Percentiles rank a stretch among this genome's conserved stretches.
Conservation (phyloP, 2,113 vertebrate species). For the Sapayoa aenigma region DNA sequence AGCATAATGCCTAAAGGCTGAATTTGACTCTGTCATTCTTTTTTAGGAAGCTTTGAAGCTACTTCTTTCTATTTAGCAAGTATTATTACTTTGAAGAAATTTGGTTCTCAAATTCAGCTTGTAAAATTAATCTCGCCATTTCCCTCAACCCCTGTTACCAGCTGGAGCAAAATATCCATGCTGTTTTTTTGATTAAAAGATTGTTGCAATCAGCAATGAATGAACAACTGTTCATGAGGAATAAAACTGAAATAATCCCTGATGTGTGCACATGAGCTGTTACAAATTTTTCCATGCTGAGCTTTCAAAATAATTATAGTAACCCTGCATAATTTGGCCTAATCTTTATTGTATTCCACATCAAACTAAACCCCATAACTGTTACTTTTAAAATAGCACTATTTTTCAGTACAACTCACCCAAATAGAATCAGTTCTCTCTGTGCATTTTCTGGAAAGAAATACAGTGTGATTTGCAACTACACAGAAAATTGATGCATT, state of each 20-base stretch:
- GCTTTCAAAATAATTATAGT: slow-evolving; percentile 58
- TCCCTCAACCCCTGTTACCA: background rate
- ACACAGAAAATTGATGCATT: background rate
- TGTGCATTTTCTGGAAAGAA: background rate
- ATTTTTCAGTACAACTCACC: background rate
- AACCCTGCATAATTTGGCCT: slow-evolving; percentile 8
- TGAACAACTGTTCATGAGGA: slow-evolving; percentile 19
- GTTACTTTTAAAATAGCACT: slow-evolving; percentile 37
- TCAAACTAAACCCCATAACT: background rate
- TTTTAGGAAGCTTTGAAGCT: background rate
- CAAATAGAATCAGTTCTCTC: slow-evolving; percentile 33
- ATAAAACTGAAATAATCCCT: slow-evolving; percentile 20
- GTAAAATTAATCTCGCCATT: background rate
- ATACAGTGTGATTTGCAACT: background rate
- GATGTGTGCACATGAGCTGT: slow-evolving; percentile 36
- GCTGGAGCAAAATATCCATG: slow-evolving; percentile 17
- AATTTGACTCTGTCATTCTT: background rate
- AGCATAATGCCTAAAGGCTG: background rate
- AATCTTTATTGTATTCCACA: slow-evolving; percentile 21
- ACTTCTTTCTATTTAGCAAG: background rate
- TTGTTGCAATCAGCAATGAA: slow-evolving; percentile 50
- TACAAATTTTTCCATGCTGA: slow-evolving; percentile 34
- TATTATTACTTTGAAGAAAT: background rate
- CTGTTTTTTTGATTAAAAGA: slow-evolving; percentile 65
- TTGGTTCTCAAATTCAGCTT: background rate